These are phyloP conservation scores for Numenius arquata DNA, from an alignment of 2,113 vertebrate genomes.

Conservation along the genomic window DNA sequence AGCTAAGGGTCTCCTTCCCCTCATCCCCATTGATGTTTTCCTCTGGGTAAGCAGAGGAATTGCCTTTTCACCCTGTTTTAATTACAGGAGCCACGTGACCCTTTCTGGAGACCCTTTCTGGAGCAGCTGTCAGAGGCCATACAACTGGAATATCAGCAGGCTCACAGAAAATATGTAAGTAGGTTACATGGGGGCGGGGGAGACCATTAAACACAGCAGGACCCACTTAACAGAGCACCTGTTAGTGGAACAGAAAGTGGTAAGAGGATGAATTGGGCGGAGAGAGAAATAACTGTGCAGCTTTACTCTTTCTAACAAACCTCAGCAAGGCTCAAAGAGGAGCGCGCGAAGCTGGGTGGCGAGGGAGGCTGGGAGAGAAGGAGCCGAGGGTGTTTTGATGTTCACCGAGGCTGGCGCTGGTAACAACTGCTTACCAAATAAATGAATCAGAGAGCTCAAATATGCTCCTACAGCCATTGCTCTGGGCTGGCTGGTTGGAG, in stretches of 20 bases:
- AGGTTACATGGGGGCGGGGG: background rate
- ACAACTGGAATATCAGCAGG: background rate
- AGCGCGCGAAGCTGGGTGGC: fast-evolving
- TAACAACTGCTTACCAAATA: background rate
- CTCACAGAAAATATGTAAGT: constrained; percentile 19
- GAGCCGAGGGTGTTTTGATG: background rate
- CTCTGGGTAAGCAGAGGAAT: background rate
- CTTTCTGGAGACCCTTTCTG: background rate
- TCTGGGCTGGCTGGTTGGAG: background rate
- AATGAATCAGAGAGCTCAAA: background rate
- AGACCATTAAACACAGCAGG: constrained; percentile 4
- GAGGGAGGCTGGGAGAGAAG: background rate
- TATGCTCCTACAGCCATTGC: background rate
- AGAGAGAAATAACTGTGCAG: fast-evolving
- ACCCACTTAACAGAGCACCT: constrained; percentile 21
- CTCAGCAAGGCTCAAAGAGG: background rate
- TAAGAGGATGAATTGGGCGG: background rate
- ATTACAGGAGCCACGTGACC: background rate
- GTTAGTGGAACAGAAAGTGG: background rate
- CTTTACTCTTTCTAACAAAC: background rate
- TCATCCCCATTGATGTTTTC: background rate
- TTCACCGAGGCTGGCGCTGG: background rate
- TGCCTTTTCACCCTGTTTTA: constrained; percentile 5
- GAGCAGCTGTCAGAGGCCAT: background rate
- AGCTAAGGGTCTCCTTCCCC: background rate